Conservation (phyloP, 2,888 invertebrate species). For the Euplexia lucipara region DNA sequence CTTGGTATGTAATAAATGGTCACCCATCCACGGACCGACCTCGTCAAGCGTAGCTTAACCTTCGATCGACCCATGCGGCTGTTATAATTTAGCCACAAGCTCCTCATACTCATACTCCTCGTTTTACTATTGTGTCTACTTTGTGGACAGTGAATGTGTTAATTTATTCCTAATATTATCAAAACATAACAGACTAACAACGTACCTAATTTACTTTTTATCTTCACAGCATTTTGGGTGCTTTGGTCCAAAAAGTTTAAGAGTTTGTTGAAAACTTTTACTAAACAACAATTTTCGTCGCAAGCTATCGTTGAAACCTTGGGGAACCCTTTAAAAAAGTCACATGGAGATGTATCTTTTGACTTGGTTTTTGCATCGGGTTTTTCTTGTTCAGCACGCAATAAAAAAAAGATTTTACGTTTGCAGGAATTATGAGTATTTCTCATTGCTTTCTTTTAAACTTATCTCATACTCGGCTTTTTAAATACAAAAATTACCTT, state of each 20-base stretch:
- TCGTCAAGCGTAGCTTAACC: no score
- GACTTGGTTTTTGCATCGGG: no score
- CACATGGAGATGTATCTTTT: conserved; percentile 6
- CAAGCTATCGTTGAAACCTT: not conserved
- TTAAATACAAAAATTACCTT: conserved; percentile 9
- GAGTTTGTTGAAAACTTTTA: not conserved
- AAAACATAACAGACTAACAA: not conserved
- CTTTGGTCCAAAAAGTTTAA: not conserved
- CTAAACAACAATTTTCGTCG: not conserved
- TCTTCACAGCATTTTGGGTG: not conserved
- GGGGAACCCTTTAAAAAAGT: not conserved
- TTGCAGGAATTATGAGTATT: conserved; percentile 27
- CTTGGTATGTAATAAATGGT: no score
- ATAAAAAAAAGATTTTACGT: not conserved
- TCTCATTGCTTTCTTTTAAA: no score
- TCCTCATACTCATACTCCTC: no score
- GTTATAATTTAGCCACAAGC: no score
- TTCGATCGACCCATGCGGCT: no score
- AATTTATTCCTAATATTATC: not conserved
- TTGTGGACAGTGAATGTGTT: no score
- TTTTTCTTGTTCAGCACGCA: no score
- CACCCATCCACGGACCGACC: no score
- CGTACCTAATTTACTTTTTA: not conserved
- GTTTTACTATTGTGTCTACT: no score
- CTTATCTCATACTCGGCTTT: no score